Evolutionary conservation across 2,113 vertebrate species (phyloP).

Genomic region (Mesoclemmys tuberculata): DNA sequence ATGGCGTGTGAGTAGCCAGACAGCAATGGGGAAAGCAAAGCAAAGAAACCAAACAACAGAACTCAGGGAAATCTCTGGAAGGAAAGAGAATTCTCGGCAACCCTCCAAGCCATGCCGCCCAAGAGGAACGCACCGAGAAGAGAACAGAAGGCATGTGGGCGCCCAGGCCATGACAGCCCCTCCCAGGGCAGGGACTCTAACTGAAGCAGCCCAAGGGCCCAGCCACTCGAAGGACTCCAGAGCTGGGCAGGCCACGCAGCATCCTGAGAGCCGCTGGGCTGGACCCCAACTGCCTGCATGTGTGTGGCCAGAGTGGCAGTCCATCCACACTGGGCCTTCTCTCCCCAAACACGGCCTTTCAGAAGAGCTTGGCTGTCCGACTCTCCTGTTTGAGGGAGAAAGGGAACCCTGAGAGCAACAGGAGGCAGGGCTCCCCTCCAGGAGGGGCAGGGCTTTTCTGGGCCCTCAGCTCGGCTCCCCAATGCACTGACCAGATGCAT

Average conservation of each 20-base stretch:
- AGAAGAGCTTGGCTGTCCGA: constrained; percentile 40
- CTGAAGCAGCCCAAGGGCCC: background rate
- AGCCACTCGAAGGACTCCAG: background rate
- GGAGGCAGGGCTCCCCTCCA: background rate
- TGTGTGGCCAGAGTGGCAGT: background rate
- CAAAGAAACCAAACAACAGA: constrained; percentile 61
- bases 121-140: background rate
- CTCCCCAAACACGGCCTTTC: constrained; percentile 37
- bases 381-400: fast-evolving
- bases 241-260: constrained; percentile 8
- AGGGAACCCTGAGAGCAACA: background rate
- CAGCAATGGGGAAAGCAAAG: constrained; percentile 67
- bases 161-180: background rate
- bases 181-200: background rate
- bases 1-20: constrained; percentile 59
- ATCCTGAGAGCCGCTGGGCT: constrained; percentile 17
- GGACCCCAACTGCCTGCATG: background rate
- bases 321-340: background rate
- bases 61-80: constrained; percentile 25
- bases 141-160: background rate
- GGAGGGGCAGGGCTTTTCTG: background rate
- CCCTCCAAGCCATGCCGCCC: constrained; percentile 10
- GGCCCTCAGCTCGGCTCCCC: too few relatives aligned
- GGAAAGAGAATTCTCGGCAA: constrained; percentile 38
- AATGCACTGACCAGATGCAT: background rate